Conservation (phyloP, 2,888 invertebrate genomes). For the Orthonevra nobilis region DNA sequence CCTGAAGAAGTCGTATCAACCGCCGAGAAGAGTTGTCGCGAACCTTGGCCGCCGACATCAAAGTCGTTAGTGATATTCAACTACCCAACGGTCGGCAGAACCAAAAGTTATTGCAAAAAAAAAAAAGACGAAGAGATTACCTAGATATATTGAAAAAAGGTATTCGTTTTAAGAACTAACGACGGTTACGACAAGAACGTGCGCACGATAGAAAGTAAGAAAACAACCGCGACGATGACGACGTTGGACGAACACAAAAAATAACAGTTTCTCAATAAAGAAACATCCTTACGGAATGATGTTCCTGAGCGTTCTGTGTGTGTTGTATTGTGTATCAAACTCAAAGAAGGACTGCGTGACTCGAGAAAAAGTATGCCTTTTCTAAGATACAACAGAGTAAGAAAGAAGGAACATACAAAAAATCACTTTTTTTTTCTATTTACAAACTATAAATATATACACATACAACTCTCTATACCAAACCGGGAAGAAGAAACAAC, state of each 20-base stretch:
- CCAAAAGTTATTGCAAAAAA: no score
- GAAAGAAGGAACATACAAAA: constrained; percentile 41
- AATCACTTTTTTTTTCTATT: constrained; percentile 44
- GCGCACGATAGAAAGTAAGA: constrained; percentile 46
- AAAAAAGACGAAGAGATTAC: no score
- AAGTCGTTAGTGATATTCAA: constrained; percentile 42
- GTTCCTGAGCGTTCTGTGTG: constrained; percentile 78
- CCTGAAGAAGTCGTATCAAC: constrained; percentile 3
- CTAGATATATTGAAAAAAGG: constrained; percentile 30
- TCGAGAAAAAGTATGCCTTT: constrained; percentile 59
- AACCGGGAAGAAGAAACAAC: constrained; percentile 51
- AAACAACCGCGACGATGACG: constrained; percentile 8
- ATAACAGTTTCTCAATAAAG: constrained; percentile 26
- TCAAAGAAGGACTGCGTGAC: constrained; percentile 58
- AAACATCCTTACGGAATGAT: constrained; percentile 78
- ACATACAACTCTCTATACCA: constrained; percentile 29
- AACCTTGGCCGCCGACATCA: constrained; percentile 49
- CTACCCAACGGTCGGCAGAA: constrained; percentile 13
- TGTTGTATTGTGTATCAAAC: constrained; percentile 55
- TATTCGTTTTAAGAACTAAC: constrained; percentile 45
- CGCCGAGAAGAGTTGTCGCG: constrained; percentile 7
- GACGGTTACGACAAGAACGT: constrained; percentile 39
- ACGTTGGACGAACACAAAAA: constrained; percentile 3
- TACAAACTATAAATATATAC: constrained; percentile 56
- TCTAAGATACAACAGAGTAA: constrained; percentile 63